Evolutionary conservation across 2,113 vertebrate genomes (phyloP), one percentile per base, ranked within the genome.

Genomic region (Mugil cephalus): DNA sequence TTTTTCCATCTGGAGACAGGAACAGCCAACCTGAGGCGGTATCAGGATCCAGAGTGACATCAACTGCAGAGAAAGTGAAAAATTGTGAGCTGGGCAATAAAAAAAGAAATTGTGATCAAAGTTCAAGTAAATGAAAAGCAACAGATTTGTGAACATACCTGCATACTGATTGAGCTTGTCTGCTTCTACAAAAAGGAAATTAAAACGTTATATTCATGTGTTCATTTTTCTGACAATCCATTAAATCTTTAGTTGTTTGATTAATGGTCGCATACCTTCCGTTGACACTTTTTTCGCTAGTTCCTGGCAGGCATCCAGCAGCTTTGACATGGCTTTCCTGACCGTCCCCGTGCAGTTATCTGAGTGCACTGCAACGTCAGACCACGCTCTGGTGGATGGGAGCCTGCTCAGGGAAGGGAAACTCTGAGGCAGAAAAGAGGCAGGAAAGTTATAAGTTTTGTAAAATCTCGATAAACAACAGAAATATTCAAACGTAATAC

Each of bases 11-110:
- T 0, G 64, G 12, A 10, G 92, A 91, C 36, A 93, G 60, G 15
- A 80, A 8, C 39, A 93, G 48, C 87, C 88, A 91, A 2, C 78
- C 62, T 6, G 87, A 79, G 10, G 88, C 92, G 2, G 90, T 93
- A 4, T 17, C 51, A 7, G 88, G 83, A 39, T 92, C 92, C 69
- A 93, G 64, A 59, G 71, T 87, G 21, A 93, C 55, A 6, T 86
- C 76, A 15, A 77, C 90, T 90, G 75, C 8, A 66, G 65, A 62
- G 1, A 58, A 54, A 66, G 2, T 58, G 7, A 70, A 34, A 10
- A 51, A 30, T 30, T 30, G 24, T 30, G 24, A 30, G 24, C 24
- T 30, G 24, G 24, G 24, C 5, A 30, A 30, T 30, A 30, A 30
- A 30, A 30, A 30, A 30, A 30, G 3, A 30, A 2, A 30, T 30